These are phyloP conservation scores for Creontiades dilutus DNA, from an alignment of 2,888 invertebrate species.

Conservation along the genomic window DNA sequence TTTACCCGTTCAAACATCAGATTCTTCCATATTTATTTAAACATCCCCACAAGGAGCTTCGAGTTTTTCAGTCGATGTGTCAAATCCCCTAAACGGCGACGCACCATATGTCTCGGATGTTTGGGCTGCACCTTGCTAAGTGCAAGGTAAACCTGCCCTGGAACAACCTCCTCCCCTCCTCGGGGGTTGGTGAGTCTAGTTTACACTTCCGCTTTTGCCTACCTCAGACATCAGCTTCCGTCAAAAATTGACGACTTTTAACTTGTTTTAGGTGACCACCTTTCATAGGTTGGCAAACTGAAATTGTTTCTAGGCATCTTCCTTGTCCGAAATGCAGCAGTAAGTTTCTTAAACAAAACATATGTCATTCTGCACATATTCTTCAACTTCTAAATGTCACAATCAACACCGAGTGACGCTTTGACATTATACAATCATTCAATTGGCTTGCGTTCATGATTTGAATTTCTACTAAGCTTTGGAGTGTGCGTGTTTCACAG, in stretches of 20 bases:
- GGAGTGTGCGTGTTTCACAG: no score
- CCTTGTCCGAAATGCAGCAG: no score
- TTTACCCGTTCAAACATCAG: not conserved
- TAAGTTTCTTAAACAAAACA: no score
- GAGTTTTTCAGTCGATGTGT: slow-evolving; percentile 7
- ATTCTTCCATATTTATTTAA: slow-evolving; percentile 7
- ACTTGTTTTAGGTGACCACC: no score
- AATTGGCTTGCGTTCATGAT: no score
- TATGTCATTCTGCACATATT: no score
- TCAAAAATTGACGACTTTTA: not conserved
- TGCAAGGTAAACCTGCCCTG: not conserved
- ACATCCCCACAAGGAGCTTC: not conserved
- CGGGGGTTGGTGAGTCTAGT: not conserved
- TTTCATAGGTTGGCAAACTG: no score
- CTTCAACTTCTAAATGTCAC: no score
- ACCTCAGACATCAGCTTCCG: not conserved
- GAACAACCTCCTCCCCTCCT: not conserved
- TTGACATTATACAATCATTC: no score
- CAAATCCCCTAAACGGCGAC: not conserved
- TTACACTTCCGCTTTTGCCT: slow-evolving; percentile 1
- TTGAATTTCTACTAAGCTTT: no score
- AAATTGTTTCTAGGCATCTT: no score
- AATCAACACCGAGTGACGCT: no score
- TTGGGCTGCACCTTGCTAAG: slow-evolving; percentile 43
- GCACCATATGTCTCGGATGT: slow-evolving; percentile 21